Base-by-base conservation (phyloP, 2,797 vertebrate genomes). In the Phylloscopus collybita region DNA sequence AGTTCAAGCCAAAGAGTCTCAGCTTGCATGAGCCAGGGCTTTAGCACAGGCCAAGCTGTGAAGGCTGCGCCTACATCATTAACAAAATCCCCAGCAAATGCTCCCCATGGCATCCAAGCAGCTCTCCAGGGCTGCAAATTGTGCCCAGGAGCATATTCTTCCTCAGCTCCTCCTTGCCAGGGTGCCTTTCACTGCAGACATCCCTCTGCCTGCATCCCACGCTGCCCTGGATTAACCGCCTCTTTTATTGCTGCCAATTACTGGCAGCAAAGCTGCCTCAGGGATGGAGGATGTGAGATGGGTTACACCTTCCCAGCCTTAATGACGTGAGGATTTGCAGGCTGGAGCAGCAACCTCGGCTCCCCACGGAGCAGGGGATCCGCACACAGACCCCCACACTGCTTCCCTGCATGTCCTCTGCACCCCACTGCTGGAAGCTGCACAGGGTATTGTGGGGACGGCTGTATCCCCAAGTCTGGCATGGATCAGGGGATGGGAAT, bases 161-260 rank as follows among this genome's bases (percentile, higher is more conserved):
- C 85, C 94, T 81, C 83, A 60, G 75, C 87, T 91, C 86, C 94
- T 92, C 70, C 70, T 86, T 88, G 92, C 92, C 95, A 93, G 93
- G 86, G 85, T 90, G 86, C 79, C 61, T 96, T 95, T 96, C 88
- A 85, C 81, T 11, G 30, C 93, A 85, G 93, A 90, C 92, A 88
- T 89, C 88, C 57, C 72, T 67, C 80, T 93, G 92, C 95, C 83
- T 83, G 66, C 49, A 4, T 95, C 90, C 93, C 96, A 85, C 61
- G 59, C 91, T 47, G 72, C 75, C 89, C 66, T 36, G 85, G 91
- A 95, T 95, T 96, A 96, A 86, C 95, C 69, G 79, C 82, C 49
- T 56, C 87, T 92, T 96, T 96, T 86, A 96, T 94, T 86, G 92
- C 95, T 92, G 89, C 93, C 91, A 93, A 92, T 97, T 96, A 93